A percentile compares a stretch with the other conserved stretches of the same genome.
Evolutionary conservation across 2,113 vertebrate genomes (phyloP).

Genomic region (Muntiacus muntjak): DNA sequence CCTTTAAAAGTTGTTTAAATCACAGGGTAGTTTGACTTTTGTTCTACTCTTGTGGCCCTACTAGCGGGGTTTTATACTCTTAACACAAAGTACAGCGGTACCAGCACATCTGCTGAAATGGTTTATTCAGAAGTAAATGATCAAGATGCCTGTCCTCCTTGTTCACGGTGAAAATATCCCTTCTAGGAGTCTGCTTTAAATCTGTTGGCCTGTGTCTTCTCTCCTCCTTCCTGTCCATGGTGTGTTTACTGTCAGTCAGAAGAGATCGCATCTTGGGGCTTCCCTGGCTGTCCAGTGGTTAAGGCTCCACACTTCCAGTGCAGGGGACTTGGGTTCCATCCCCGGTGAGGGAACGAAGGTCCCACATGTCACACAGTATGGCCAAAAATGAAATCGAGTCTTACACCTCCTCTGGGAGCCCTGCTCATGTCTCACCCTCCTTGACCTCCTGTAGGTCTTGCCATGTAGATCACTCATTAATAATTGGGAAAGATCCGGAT

Average conservation of each 20-base stretch:
- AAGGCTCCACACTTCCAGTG: not conserved
- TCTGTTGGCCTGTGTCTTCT: not conserved
- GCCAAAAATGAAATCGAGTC: not conserved
- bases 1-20: not conserved
- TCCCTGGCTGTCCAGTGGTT: not conserved
- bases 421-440: not conserved
- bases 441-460: not conserved
- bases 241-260: not conserved
- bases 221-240: accelerated
- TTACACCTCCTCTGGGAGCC: not conserved
- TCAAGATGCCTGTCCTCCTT: not conserved
- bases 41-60: not conserved
- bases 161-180: not conserved
- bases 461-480: not conserved
- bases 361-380: not conserved
- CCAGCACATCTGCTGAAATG: not conserved
- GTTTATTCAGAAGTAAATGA: not conserved
- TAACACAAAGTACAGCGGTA: too few species aligned
- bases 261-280: not conserved
- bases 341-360: not conserved
- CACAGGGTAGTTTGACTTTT: not conserved
- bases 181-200: not conserved
- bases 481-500: not conserved
- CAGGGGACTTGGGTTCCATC: not conserved
- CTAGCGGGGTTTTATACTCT: not conserved